Conservation (phyloP, 2,888 invertebrate species). For the Drosophila colorata region DNA sequence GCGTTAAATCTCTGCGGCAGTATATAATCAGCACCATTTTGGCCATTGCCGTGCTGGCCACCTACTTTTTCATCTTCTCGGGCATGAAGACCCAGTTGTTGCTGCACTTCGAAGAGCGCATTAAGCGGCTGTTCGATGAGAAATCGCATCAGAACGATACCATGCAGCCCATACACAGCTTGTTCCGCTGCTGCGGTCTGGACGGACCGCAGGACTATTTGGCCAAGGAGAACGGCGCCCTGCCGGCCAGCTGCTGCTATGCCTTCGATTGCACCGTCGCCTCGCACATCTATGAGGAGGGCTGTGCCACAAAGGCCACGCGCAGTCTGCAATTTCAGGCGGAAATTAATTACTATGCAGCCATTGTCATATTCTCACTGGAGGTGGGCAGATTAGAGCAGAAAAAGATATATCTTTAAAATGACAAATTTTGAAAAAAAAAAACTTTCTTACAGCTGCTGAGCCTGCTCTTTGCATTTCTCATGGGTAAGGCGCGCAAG, state of each 20-base stretch:
- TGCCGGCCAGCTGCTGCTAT: slow-evolving; percentile 79
- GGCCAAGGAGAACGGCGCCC: slow-evolving; percentile 53
- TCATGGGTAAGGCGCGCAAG: slow-evolving; percentile 70
- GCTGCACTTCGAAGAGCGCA: slow-evolving; percentile 67
- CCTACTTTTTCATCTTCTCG: slow-evolving; percentile 72
- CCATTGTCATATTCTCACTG: slow-evolving; percentile 56
- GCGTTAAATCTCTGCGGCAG: slow-evolving; percentile 31
- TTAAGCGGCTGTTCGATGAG: slow-evolving; percentile 63
- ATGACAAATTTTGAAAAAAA: too few species aligned
- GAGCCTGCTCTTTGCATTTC: slow-evolving; percentile 55
- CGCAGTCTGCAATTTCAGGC: slow-evolving; percentile 50
- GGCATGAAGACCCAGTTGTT: slow-evolving; percentile 62
- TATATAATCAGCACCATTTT: slow-evolving; percentile 52
- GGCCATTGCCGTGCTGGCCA: slow-evolving; percentile 58
- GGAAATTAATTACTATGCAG: slow-evolving; percentile 62
- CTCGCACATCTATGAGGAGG: slow-evolving; percentile 68
- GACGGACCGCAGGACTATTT: slow-evolving; percentile 79
- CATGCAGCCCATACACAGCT: slow-evolving; percentile 76
- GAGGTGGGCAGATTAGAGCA: slow-evolving; percentile 51
- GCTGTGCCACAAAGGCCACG: slow-evolving; percentile 66
- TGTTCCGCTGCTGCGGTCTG: slow-evolving; percentile 78
- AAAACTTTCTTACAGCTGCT: slow-evolving; percentile 42
- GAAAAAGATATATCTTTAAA: too few species aligned
- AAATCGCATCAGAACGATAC: slow-evolving; percentile 61
- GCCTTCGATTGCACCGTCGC: slow-evolving; percentile 68